Conservation (phyloP, 1,140 invertebrate genomes). For the Daktulosphaira vitifoliae region DNA sequence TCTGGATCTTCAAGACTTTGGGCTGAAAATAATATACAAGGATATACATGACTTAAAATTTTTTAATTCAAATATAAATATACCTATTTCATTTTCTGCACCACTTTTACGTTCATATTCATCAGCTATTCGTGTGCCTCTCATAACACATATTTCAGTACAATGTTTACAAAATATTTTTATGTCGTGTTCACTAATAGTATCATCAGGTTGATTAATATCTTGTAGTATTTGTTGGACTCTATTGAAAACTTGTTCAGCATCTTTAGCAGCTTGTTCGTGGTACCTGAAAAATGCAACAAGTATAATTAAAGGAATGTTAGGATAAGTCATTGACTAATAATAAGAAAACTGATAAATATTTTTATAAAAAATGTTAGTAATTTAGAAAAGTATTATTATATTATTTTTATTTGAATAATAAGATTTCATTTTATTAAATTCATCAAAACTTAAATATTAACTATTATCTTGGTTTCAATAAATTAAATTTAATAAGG, state of each 20-base stretch:
- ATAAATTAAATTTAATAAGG: too few relatives aligned
- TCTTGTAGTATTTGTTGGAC: slow-evolving; percentile 70
- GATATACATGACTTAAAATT: too few relatives aligned
- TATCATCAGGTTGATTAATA: slow-evolving; percentile 60
- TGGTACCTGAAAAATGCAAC: slow-evolving; percentile 53
- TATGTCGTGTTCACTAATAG: slow-evolving; percentile 67
- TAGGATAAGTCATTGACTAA: neutral
- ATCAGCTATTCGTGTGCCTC: slow-evolving; percentile 58
- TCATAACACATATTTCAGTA: slow-evolving; percentile 64
- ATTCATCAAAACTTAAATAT: too few relatives aligned
- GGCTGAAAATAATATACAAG: slow-evolving; percentile 43
- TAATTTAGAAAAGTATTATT: too few relatives aligned
- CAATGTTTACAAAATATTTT: slow-evolving; percentile 79
- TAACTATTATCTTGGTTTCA: too few relatives aligned
- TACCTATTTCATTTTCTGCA: slow-evolving; percentile 39
- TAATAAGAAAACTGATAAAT: neutral
- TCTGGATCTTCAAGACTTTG: slow-evolving; percentile 65
- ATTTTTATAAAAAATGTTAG: neutral
- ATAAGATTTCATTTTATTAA: too few relatives aligned
- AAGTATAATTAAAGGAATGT: neutral
- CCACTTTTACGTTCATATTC: slow-evolving; percentile 43
- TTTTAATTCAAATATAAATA: too few relatives aligned
- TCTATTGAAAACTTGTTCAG: slow-evolving; percentile 67
- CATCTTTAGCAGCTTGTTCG: slow-evolving; percentile 72
- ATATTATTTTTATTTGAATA: too few relatives aligned